Evolutionary conservation across 2,113 vertebrate species (phyloP).

Genomic region (Plotosus lineatus): DNA sequence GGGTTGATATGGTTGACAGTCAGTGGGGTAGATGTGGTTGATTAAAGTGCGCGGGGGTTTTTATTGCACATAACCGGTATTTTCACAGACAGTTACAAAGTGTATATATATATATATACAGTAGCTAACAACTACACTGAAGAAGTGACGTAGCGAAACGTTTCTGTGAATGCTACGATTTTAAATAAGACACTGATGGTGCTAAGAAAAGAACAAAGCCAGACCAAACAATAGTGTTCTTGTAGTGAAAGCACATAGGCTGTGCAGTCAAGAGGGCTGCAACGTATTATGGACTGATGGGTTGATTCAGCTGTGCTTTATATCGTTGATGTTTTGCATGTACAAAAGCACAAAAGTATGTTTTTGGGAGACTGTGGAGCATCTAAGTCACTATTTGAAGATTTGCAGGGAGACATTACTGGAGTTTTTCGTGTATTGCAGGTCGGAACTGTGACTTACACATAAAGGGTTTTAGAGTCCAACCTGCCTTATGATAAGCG

Average conservation of each 20-base stretch:
- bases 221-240: background rate
- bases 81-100: too few relatives aligned
- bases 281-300: background rate
- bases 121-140: background rate
- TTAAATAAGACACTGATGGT: background rate
- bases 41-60: too few relatives aligned
- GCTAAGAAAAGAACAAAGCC: background rate
- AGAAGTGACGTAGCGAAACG: background rate
- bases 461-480: background rate
- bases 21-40: too few relatives aligned
- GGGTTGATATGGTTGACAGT: too few relatives aligned
- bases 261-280: background rate
- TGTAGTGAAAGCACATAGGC: background rate
- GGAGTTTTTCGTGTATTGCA: background rate
- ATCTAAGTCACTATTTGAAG: constrained; percentile 6
- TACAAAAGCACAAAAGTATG: background rate
- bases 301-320: background rate
- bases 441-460: constrained; percentile 14
- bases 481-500: constrained; percentile 19
- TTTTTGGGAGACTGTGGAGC: background rate
- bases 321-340: background rate
- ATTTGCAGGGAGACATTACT: constrained; percentile 14
- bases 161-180: background rate
- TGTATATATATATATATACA: too few relatives aligned
- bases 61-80: too few relatives aligned